A percentile compares a stretch with the other conserved stretches of the same genome.
These are phyloP conservation scores for Cervus canadensis DNA, from an alignment of 2,113 vertebrate genomes.

Conservation along the genomic window DNA sequence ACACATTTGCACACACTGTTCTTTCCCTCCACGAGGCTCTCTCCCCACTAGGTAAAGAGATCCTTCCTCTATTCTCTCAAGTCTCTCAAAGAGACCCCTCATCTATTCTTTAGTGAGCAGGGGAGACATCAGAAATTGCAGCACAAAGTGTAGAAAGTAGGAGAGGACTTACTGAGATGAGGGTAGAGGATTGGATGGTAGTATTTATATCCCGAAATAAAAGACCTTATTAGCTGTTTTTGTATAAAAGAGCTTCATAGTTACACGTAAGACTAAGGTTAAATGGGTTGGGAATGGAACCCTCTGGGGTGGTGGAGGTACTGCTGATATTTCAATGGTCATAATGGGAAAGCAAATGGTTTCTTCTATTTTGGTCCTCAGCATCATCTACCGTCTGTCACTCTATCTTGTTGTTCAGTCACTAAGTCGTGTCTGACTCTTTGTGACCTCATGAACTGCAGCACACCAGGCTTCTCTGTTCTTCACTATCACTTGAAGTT, in stretches of 20 bases:
- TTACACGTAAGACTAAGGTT: neutral
- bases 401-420: neutral
- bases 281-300: neutral
- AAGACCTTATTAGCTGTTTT: neutral
- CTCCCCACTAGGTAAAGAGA: neutral
- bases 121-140: neutral
- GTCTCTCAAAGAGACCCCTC: neutral
- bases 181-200: neutral
- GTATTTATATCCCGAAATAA: neutral
- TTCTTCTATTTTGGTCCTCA: neutral
- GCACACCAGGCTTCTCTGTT: neutral
- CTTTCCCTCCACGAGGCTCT: neutral
- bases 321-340: neutral
- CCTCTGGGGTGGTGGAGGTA: neutral
- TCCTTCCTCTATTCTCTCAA: neutral
- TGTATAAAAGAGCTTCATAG: conserved; percentile 2
- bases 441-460: neutral
- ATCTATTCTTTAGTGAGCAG: neutral
- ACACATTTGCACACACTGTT: neutral
- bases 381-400: neutral
- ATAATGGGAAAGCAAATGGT: neutral
- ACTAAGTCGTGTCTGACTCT: neutral
- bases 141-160: neutral
- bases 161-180: neutral
- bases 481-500: neutral